phyloP scores from a whole-genome alignment of 2,888 invertebrate species.

The Anaspis maculata region DNA sequence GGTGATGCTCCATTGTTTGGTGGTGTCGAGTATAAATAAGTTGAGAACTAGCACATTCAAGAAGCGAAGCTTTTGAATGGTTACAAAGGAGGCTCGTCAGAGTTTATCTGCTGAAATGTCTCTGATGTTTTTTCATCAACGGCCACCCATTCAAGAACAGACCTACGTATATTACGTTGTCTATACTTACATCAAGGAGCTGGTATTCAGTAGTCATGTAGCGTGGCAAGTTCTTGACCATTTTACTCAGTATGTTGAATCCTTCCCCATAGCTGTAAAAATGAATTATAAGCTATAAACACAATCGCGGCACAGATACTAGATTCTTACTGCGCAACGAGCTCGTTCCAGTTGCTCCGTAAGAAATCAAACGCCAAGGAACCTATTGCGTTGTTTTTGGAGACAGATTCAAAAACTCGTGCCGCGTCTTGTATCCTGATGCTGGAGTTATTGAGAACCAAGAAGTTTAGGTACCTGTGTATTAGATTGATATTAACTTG shows the following conservation, averaged over 20 bases:
- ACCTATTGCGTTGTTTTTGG: slow-evolving; percentile 50
- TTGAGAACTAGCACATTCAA: too few relatives aligned
- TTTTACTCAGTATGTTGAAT: slow-evolving; percentile 46
- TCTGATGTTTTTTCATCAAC: too few relatives aligned
- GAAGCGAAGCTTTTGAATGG: too few relatives aligned
- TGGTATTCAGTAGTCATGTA: slow-evolving; percentile 47
- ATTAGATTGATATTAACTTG: slow-evolving; percentile 23
- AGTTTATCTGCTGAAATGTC: too few relatives aligned
- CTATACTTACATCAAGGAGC: slow-evolving; percentile 31
- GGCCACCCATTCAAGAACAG: too few relatives aligned
- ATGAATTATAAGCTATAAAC: slow-evolving; percentile 1
- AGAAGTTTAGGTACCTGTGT: slow-evolving; percentile 30
- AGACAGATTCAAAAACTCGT: slow-evolving; percentile 50
- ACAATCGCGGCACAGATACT: too few relatives aligned
- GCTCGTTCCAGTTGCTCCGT: slow-evolving; percentile 43
- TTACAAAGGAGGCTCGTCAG: too few relatives aligned
- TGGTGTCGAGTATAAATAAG: too few relatives aligned
- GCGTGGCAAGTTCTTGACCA: slow-evolving; percentile 46
- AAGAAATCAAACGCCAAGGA: slow-evolving; percentile 54
- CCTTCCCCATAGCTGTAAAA: slow-evolving; percentile 47
- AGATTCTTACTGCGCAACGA: slow-evolving; percentile 42
- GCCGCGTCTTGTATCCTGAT: slow-evolving; percentile 56
- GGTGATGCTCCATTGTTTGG: too few relatives aligned
- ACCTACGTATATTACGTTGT: too few relatives aligned
- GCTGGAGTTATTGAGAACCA: slow-evolving; percentile 35